A percentile compares a stretch with the other conserved stretches of the same genome.
These are phyloP conservation scores for Zaprionus lineosus DNA, from an alignment of 2,888 invertebrate species.

Conservation along the genomic window DNA sequence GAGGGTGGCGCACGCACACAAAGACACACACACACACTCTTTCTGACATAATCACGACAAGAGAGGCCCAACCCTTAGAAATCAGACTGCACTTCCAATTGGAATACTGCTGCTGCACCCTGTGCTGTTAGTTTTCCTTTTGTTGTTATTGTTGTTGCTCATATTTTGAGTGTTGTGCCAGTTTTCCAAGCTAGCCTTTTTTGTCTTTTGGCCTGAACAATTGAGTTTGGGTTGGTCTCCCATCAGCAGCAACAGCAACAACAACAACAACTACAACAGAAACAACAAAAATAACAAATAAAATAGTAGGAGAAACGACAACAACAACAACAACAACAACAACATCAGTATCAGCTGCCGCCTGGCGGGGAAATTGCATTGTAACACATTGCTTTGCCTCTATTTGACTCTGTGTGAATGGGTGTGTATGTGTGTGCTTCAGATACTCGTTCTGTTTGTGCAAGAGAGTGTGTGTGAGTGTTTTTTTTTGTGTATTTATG, in stretches of 20 bases:
- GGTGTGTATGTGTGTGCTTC: slow-evolving; percentile 33
- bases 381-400: slow-evolving; percentile 65
- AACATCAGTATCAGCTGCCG: slow-evolving; percentile 4
- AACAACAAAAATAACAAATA: slow-evolving; percentile 16
- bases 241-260: slow-evolving; percentile 47
- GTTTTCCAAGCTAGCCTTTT: slow-evolving; percentile 67
- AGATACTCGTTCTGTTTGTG: slow-evolving; percentile 38
- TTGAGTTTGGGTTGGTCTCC: slow-evolving; percentile 74
- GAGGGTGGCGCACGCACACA: slow-evolving; percentile 32
- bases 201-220: slow-evolving; percentile 60
- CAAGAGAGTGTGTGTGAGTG: slow-evolving; percentile 32
- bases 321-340: slow-evolving; percentile 14
- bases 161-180: slow-evolving; percentile 66
- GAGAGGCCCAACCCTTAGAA: slow-evolving; percentile 75
- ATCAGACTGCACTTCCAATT: slow-evolving; percentile 70
- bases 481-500: slow-evolving; percentile 69
- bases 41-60: slow-evolving; percentile 75
- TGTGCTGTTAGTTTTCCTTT: slow-evolving; percentile 48
- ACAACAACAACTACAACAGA: slow-evolving; percentile 33
- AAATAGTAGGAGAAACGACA: slow-evolving; percentile 3
- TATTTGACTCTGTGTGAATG: slow-evolving; percentile 41
- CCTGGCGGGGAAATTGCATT: slow-evolving; percentile 73
- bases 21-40: slow-evolving; percentile 18
- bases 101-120: slow-evolving; percentile 70
- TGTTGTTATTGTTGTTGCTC: slow-evolving; percentile 46